Evolutionary conservation across 2,888 invertebrate species (phyloP), one percentile per base, ranked within the genome.

Genomic region (Drosophila kokeensis): DNA sequence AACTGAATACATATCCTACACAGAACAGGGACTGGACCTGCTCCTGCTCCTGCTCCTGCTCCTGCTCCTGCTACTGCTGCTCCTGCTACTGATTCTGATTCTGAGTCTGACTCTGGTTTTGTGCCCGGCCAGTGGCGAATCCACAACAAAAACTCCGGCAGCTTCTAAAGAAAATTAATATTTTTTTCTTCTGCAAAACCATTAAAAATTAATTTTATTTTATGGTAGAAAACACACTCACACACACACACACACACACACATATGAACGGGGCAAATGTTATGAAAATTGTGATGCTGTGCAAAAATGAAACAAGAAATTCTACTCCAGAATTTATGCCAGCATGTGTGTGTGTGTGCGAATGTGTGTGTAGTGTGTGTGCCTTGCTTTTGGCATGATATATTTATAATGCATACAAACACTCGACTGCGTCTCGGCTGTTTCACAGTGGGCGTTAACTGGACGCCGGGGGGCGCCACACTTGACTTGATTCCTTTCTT

Each of bases 131-230:
- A 64, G 62, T 60, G 49, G 68, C 42, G 69, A 80, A 68, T 71
- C 76, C 82, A 82, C 82, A 81, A 87, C 82, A 79, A 76, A 75
- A 82, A 82, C 74, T 64, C 62, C 24, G 34, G 38, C 69, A 70
- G 82, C 67, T 79, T 73, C 81, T 81, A 88, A 79, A 73, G 90
- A 88, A 87, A 88, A 87, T 87, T 87, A 87, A 90, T 87, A 81
- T 90, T 90, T 87, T 76, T 80, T 76, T 8, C 29, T 27, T 87
- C 75, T 81, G 68, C 60, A 86, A 90, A 90, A 83, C 90, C 90
- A 90, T 90, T 87, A 90, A 89, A 90, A 89, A 87, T 87, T 89
- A 83, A 87, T 87, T 87, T 86, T 89, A 79, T 87, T 90, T 90
- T 83, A 86, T 87, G 83, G 81, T 70, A 69, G 53, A 74, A 67